Base-by-base conservation (phyloP, 2,113 vertebrate species). In the Ictalurus furcatus region DNA sequence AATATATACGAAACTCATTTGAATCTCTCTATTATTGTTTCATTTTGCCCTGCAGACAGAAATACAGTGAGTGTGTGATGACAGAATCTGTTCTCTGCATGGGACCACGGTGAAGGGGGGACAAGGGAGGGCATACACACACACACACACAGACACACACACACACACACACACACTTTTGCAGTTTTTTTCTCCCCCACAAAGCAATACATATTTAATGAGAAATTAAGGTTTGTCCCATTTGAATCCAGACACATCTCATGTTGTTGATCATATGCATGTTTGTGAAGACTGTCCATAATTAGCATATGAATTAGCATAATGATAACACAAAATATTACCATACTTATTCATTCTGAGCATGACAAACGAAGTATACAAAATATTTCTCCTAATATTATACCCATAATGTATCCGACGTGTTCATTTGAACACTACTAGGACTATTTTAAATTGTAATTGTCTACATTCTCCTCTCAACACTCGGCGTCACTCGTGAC, bases 31-130 rank as follows among this genome's bases (percentile, higher is more conserved):
- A 80, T 91, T 87, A 91, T 93, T 94, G 94, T 94, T 93, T 94
- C 92, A 92, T 95, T 93, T 92, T 88, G 88, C 90, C 90, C 93
- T 58, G 91, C 93, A 94, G 94, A 94, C 93, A 92, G 92, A 82
- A 86, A 88, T 85, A 91, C 54, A 90, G 92, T 91, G 90, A 92
- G 91, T 34, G 91, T 90, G 91, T 95, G 94, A 95, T 95, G 93
- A 94, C 92, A 89, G 92, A 94, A 93, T 90, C 91, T 89, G 90
- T 94, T 94, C 92, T 81, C 94, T 94, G 95, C 91, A 83, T 94
- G 94, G 89, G 71, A 87, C 3, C 92, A 63, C 91, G 71, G 92
- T 52, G 73, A 56, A 52, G 48, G 73, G 67, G 76, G 58, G 73
- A 44, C 34, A 86, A 48, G 56, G 79, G 48, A 86, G 80, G 56